phyloP scores from a whole-genome alignment of 2,113 vertebrate genomes.

The Triplophysa siluroides region DNA sequence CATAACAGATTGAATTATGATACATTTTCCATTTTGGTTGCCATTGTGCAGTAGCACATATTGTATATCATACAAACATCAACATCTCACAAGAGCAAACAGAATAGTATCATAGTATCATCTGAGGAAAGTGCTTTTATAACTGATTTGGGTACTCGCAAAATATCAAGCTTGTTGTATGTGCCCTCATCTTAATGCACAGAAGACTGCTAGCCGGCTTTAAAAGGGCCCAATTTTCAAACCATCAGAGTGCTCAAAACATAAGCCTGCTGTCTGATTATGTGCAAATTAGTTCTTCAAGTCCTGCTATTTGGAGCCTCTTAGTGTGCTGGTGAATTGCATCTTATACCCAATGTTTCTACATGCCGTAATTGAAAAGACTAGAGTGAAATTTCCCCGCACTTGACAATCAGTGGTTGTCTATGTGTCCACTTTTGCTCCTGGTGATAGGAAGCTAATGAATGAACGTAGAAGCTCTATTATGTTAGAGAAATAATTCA shows the following conservation, averaged over 20 bases:
- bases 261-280: constrained; percentile 28
- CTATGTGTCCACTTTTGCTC: background rate
- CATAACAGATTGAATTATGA: background rate
- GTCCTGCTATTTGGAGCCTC: background rate
- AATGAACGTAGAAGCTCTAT: background rate
- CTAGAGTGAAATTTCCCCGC: background rate
- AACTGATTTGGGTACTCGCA: background rate
- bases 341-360: constrained; percentile 12
- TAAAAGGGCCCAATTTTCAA: constrained; percentile 24
- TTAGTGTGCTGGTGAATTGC: background rate
- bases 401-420: constrained; percentile 9
- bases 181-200: background rate
- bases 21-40: too few relatives aligned
- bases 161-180: constrained; percentile 2
- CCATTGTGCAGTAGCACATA: background rate
- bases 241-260: constrained; percentile 1
- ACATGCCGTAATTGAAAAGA: background rate
- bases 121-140: constrained; percentile 26
- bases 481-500: background rate
- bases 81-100: constrained; percentile 9
- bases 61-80: background rate
- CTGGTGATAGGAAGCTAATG: background rate
- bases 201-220: background rate
- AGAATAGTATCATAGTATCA: background rate
- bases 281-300: constrained; percentile 32